Base-by-base conservation (phyloP, 2,113 vertebrate genomes). In the Passer domesticus region DNA sequence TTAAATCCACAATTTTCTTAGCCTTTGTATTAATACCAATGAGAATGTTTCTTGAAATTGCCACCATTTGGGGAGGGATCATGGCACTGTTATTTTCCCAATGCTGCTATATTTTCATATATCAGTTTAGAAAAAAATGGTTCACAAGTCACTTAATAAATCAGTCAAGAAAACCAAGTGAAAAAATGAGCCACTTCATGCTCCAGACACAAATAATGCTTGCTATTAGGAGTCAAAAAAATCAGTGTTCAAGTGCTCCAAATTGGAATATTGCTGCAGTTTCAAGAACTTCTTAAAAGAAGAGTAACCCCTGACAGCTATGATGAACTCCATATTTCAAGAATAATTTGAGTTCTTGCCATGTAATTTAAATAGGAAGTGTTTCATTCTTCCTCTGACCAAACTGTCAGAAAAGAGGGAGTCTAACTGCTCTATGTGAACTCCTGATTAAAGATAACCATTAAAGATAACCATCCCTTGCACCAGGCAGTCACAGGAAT, bases 151-250 rank as follows among this genome's bases (percentile, higher is more conserved):
- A 44, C 39, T 30, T 77, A 62, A 47, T 64, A 76, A 50, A 64
- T 85, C 41, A 70, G n/a, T 70, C 24, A 33, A 39, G 64, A 77
- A 70, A 78, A 23, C 30, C 9, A 60, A 11, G 13, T 39, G 46
- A 43, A 47, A 7, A 84, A 72, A 11, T 0, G 0, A 84, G 7
- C 58, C 27, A 7, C 35, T 35, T 62, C 8, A 13, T 3, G 2
- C 43, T 85, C 11, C 63, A 60, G 17, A 52, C 10, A 41, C 46
- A 49, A 53, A 46, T 37, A 12, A 1, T 72, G 17, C 55, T 83
- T 73, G 27, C 47, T 50, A 0, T 8, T 8, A 31, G 39, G 59
- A 83, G 30, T 9, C 13, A 27, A 53, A 67, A 67, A 88, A 62
- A 56, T 30, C 62, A 31, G 2, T 21, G n/a, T 70, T 66, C 13